Evolutionary conservation across 2,888 invertebrate species (phyloP).

Genomic region (Cotesia congregata): DNA sequence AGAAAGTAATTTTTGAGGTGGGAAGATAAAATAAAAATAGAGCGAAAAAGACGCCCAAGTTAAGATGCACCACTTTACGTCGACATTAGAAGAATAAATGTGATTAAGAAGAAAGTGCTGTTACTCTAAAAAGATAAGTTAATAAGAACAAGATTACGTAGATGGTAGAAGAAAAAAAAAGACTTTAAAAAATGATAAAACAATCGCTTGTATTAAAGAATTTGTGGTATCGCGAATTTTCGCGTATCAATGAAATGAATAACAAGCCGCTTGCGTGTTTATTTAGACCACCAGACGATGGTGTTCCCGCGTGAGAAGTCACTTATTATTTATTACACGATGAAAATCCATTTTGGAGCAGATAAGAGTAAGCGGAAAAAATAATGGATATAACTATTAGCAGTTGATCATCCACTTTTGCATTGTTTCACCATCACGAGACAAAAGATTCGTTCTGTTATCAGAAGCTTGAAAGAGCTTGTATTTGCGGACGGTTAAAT

Average conservation of each 20-base stretch:
- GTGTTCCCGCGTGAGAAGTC: conserved; percentile 25
- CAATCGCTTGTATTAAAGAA: background rate
- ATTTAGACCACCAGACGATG: background rate
- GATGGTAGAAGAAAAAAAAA: background rate
- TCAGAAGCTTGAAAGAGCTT: conserved; percentile 28
- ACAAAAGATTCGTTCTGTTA: conserved; percentile 31
- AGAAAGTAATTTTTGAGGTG: background rate
- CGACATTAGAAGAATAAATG: conserved; percentile 45
- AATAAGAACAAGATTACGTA: background rate
- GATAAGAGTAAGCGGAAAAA: background rate
- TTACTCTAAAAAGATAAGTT: conserved; percentile 8
- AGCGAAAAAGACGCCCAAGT: conserved; percentile 17
- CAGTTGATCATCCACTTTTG: conserved; percentile 26
- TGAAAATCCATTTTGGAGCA: background rate
- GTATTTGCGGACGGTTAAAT: conserved; percentile 31
- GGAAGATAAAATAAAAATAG: background rate
- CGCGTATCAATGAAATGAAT: background rate
- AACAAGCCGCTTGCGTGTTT: conserved; percentile 1
- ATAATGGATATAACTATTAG: background rate
- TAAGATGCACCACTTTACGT: conserved; percentile 40
- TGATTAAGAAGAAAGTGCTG: conserved; percentile 47
- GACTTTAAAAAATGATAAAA: background rate
- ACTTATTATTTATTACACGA: conserved; percentile 3
- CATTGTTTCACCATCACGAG: conserved; percentile 25
- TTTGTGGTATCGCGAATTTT: too few relatives aligned